Evolutionary conservation across 2,113 vertebrate species (phyloP), one percentile per base, ranked within the genome.

Genomic region (Erythrolamprus reginae): DNA sequence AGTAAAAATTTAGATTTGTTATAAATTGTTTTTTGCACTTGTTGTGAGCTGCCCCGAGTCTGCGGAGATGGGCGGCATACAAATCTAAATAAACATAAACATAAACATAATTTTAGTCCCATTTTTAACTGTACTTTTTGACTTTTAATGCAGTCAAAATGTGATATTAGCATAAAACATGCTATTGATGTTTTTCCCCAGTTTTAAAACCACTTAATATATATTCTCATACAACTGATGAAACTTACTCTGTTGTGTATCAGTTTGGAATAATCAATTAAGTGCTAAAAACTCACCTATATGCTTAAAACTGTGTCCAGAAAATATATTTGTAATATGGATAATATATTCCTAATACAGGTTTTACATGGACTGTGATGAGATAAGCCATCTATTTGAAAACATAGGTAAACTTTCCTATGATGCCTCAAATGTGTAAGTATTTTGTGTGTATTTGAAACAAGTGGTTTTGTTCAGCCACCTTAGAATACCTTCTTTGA

Each of bases 321-420:
- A 56, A 88, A 21, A 17, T 48, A 19, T 65, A 61, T 52, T 42
- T 10, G n/a, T 89, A 82, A 89, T 15, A 48, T 5, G 12, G 17
- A 3, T 51, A 26, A 2, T 50, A 3, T 28, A 86, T 42, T 83
- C 38, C 15, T 53, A 10, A 50, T 92, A 7, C 0, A 96, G 94
- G 2, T 92, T 94, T 15, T 84, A 88, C 65, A 19, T 96, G 48
- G 95, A 95, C 86, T 90, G 82, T 87, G 94, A 50, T 1, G 77
- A 96, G 84, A 94, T 96, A 45, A 93, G 85, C 38, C 89, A 90
- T 77, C 77, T 95, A 42, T 89, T 97, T 50, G 92, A 95, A 84
- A 95, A 89, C 47, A 56, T 96, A 90, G 95, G 95, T n/a, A 94
- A 95, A 48, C 94, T 97, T 94, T 95, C 95, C 89, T 93, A 90